Conservation (phyloP, 1,140 invertebrate species). For the Uloborus diversus region DNA sequence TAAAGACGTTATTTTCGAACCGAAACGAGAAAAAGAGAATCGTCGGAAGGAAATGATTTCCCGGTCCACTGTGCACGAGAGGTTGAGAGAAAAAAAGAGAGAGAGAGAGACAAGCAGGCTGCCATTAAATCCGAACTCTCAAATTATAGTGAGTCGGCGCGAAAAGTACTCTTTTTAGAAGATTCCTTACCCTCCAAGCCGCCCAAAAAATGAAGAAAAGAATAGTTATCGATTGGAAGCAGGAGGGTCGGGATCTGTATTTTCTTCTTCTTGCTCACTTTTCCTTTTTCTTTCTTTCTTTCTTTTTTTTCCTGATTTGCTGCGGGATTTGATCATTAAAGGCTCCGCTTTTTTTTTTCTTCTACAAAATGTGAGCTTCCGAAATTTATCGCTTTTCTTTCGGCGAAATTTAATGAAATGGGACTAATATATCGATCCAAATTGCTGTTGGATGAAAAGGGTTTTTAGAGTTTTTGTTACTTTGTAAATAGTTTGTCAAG, state of each 20-base stretch:
- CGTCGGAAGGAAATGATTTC: slow-evolving; percentile 28
- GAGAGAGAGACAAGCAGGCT: not conserved
- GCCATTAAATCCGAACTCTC: not conserved
- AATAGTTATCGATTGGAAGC: slow-evolving; percentile 10
- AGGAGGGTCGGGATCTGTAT: not conserved
- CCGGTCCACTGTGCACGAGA: slow-evolving; percentile 18
- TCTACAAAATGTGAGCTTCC: not conserved
- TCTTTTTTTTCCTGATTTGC: no score
- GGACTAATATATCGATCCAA: no score
- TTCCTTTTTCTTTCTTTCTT: no score
- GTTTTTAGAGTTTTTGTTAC: no score
- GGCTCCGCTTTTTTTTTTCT: no score
- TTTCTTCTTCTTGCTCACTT: no score
- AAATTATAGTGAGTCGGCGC: slow-evolving; percentile 24
- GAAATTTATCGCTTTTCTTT: not conserved
- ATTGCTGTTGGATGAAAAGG: no score
- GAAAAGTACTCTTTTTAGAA: slow-evolving; percentile 1
- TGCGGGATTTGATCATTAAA: slow-evolving; percentile 9
- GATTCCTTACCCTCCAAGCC: not conserved
- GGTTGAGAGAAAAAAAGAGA: no score
- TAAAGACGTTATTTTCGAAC: no score
- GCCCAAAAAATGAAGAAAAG: slow-evolving; percentile 24
- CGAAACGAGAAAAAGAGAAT: not conserved
- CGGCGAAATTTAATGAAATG: no score
- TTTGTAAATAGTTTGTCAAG: no score